Evolutionary conservation across 1,140 invertebrate genomes (phyloP).

Genomic region (Polyergus mexicanus): DNA sequence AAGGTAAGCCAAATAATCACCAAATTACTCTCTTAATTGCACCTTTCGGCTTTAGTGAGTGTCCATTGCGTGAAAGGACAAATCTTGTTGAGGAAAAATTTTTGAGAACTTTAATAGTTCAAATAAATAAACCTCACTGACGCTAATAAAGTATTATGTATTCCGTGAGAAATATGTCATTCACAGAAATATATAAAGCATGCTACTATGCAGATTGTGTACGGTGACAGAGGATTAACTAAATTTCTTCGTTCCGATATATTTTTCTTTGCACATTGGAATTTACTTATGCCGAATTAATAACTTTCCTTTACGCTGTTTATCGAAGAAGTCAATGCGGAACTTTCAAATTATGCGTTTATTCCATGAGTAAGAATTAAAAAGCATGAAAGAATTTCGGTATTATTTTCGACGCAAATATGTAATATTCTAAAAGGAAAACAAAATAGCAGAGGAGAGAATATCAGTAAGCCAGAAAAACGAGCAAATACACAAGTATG

Average conservation of each 20-base stretch:
- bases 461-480: constrained; percentile 17
- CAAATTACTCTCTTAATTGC: constrained; percentile 59
- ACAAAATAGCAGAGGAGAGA: neutral
- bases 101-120: neutral
- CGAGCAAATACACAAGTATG: neutral
- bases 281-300: neutral
- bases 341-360: neutral
- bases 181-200: neutral
- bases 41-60: neutral
- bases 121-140: neutral
- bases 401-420: neutral
- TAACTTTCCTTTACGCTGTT: neutral
- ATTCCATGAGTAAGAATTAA: neutral
- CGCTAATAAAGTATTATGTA: neutral
- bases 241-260: constrained; percentile 7
- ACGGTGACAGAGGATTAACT: neutral
- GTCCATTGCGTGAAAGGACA: neutral
- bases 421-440: neutral
- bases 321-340: neutral
- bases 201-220: neutral
- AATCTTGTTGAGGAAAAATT: constrained; percentile 1
- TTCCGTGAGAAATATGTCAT: neutral
- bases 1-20: constrained; percentile 87
- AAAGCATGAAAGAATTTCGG: neutral
- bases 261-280: neutral